These are phyloP conservation scores for Helicorthomorpha holstii DNA, from an alignment of 1,140 invertebrate species.

Conservation along the genomic window DNA sequence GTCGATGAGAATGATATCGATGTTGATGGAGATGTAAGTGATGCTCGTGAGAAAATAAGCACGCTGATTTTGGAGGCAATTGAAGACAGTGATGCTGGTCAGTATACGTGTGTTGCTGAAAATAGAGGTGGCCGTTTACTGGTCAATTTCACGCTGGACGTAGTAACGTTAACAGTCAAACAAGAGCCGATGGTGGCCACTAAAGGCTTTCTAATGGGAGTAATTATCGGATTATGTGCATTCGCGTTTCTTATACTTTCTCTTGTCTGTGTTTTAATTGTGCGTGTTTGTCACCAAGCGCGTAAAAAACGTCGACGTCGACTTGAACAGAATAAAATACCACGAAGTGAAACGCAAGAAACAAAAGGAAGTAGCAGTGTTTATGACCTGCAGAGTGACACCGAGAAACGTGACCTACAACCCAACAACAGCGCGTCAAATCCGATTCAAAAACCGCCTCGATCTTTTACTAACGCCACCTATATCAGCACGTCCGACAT, in stretches of 20 bases:
- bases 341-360: slow-evolving; percentile 1
- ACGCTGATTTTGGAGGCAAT: slow-evolving; percentile 67
- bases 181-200: not conserved
- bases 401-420: not conserved
- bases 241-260: slow-evolving; percentile 57
- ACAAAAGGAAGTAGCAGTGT: not conserved
- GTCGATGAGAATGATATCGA: slow-evolving; percentile 46
- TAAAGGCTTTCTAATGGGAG: not conserved
- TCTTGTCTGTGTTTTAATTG: slow-evolving; percentile 49
- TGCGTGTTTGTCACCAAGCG: slow-evolving; percentile 38
- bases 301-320: not conserved
- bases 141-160: slow-evolving; percentile 72
- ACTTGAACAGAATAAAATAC: not conserved
- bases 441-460: slow-evolving; percentile 47
- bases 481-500: not conserved
- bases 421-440: too few species aligned
- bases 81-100: slow-evolving; percentile 66
- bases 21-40: too few species aligned
- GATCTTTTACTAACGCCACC: slow-evolving; percentile 15
- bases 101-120: slow-evolving; percentile 79
- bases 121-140: slow-evolving; percentile 81
- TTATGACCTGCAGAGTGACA: not conserved
- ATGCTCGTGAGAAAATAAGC: slow-evolving; percentile 60
- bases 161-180: slow-evolving; percentile 23
- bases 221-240: slow-evolving; percentile 48